phyloP scores from a whole-genome alignment of 1,140 invertebrate species.

The Ooceraea biroi region DNA sequence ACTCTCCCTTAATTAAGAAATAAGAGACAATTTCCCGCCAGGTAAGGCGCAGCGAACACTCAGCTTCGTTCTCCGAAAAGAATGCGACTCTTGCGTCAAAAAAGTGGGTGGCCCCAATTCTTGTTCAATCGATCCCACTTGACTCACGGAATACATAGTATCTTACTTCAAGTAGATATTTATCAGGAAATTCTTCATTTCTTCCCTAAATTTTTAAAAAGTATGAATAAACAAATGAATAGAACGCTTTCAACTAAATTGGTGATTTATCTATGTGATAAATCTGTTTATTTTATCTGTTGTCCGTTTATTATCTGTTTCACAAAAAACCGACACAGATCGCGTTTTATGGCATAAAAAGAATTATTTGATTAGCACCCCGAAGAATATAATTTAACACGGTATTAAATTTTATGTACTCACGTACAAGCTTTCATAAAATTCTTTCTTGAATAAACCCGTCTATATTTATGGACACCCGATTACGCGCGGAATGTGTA shows the following conservation, averaged over 20 bases:
- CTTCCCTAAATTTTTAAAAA: background rate
- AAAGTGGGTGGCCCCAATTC: constrained; percentile 47
- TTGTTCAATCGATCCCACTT: constrained; percentile 34
- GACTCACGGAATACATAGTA: background rate
- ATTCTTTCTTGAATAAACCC: background rate
- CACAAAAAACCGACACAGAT: background rate
- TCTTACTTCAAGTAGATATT: background rate
- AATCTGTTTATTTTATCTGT: background rate
- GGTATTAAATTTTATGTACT: background rate
- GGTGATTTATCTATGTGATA: too few relatives aligned
- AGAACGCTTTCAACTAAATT: background rate
- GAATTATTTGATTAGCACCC: background rate
- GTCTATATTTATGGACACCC: background rate
- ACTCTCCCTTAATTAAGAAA: constrained; percentile 71
- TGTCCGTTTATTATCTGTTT: background rate
- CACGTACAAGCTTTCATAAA: background rate
- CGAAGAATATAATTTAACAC: too few relatives aligned
- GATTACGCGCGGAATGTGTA: background rate
- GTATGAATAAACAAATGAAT: background rate
- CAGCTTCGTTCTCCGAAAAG: constrained; percentile 55
- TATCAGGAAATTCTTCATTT: constrained; percentile 7
- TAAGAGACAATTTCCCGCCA: constrained; percentile 67
- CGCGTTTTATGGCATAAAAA: background rate
- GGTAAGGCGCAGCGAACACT: constrained; percentile 56
- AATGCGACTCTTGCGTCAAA: constrained; percentile 60